Base-by-base conservation (phyloP, 2,113 vertebrate species). In the Corydoras maculifer region DNA sequence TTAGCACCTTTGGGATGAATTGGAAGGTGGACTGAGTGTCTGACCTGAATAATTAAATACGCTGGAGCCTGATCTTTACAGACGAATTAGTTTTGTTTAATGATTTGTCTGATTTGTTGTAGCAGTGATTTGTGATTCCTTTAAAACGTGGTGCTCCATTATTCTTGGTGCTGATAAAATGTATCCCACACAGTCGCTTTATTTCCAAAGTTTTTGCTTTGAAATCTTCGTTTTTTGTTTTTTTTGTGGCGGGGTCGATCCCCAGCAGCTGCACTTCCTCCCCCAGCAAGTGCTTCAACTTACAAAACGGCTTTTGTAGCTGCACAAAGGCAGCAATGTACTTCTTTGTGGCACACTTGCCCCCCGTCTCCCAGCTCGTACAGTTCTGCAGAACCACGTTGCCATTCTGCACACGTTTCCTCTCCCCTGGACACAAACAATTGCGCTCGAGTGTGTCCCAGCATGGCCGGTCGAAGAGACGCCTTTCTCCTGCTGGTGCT, bases 251-350 rank as follows among this genome's bases (percentile, higher is more conserved):
- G 18, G 18, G 43, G 58, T 79, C 65, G 35, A 35, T 69, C 75
- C 78, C 75, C 49, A 31, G 30, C 54, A 55, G 53, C 62, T 35
- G 15, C 15, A 14, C 58, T 68, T 73, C 69, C 68, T 73, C 75
- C 70, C 72, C 65, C 79, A 64, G 62, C 75, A 65, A 69, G 69
- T 65, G 50, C 72, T 81, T 72, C 71, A 78, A 58, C 60, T 65
- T 68, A 81, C 75, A 79, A 75, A 75, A 79, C 68, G 18, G 63
- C 73, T 78, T 76, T 81, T 81, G 76, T 81, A 51, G 71, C 7
- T 11, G 58, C 69, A 81, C 79, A 78, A 81, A 82, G 74, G 71
- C 69, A 58, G 30, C 73, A 71, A 75, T 82, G 79, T 82, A 74
- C 73, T 70, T 67, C 66, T 79, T 79, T 72, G 78, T 78, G 69